A percentile compares a stretch with the other conserved stretches of the same genome.
These are phyloP conservation scores for Drosophila kepulauana DNA, from an alignment of 1,140 invertebrate genomes.

Conservation along the genomic window DNA sequence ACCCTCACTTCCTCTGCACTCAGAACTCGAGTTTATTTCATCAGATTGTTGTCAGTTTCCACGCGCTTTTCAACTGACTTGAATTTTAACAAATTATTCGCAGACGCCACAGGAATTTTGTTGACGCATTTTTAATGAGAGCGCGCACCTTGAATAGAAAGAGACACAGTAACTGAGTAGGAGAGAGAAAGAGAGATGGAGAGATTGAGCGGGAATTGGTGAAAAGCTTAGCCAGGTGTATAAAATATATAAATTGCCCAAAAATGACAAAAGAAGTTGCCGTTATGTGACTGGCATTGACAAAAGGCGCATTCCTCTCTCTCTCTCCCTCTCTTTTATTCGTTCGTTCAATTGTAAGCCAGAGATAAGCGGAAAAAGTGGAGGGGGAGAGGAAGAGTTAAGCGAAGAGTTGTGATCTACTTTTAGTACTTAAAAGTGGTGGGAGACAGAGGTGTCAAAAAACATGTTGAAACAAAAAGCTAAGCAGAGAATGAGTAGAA, in stretches of 20 bases:
- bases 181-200: neutral
- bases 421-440: neutral
- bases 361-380: neutral
- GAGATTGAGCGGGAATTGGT: conserved; percentile 35
- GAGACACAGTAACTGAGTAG: neutral
- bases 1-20: neutral
- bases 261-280: conserved; percentile 58
- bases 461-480: neutral
- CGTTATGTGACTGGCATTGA: conserved; percentile 50
- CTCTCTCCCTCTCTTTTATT: neutral
- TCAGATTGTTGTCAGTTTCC: conserved; percentile 57
- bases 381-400: neutral
- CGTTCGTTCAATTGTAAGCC: conserved; percentile 4
- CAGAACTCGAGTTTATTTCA: conserved; percentile 43
- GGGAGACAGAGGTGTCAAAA: neutral
- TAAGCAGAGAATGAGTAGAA: neutral
- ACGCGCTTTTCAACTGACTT: conserved; percentile 49
- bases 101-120: conserved; percentile 59
- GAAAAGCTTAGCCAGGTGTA: conserved; percentile 71
- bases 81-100: conserved; percentile 77
- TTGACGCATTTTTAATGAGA: conserved; percentile 75
- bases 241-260: conserved; percentile 66
- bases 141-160: conserved; percentile 54
- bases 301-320: conserved; percentile 14
- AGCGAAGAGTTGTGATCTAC: neutral